Evolutionary conservation across 2,888 invertebrate genomes (phyloP).

Genomic region (Ennomos quercinarius): DNA sequence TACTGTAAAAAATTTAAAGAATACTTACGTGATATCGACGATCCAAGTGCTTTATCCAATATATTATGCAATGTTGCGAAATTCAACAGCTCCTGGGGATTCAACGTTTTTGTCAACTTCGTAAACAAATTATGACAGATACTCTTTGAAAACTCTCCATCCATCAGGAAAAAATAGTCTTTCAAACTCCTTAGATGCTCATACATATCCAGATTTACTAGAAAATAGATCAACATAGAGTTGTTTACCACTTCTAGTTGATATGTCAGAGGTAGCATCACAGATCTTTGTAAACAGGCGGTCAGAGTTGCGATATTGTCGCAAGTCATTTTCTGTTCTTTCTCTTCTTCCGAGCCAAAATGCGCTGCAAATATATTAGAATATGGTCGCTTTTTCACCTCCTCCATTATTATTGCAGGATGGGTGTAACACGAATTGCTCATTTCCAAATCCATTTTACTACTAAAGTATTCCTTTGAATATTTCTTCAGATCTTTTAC

Average conservation of each 20-base stretch:
- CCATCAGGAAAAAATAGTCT: constrained; percentile 91
- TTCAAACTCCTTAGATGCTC: constrained; percentile 90
- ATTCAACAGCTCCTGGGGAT: constrained; percentile 89
- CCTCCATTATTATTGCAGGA: constrained; percentile 71
- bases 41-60: constrained; percentile 88
- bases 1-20: neutral
- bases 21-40: constrained; percentile 86
- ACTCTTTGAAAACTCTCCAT: constrained; percentile 91
- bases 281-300: constrained; percentile 87
- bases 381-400: constrained; percentile 74
- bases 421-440: constrained; percentile 67
- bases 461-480: constrained; percentile 60
- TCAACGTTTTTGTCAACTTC: constrained; percentile 87
- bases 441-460: constrained; percentile 61
- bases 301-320: constrained; percentile 81
- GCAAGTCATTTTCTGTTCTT: constrained; percentile 59
- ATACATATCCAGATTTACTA: constrained; percentile 88
- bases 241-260: constrained; percentile 90
- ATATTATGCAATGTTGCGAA: constrained; percentile 89
- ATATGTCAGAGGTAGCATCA: constrained; percentile 88
- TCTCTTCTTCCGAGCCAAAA: constrained; percentile 55
- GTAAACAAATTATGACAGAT: constrained; percentile 89
- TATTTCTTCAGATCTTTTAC: constrained; percentile 62
- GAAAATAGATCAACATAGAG: constrained; percentile 89
- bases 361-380: constrained; percentile 70